Base-by-base conservation (phyloP, 1,140 invertebrate genomes). In the Laupala kohalensis region DNA sequence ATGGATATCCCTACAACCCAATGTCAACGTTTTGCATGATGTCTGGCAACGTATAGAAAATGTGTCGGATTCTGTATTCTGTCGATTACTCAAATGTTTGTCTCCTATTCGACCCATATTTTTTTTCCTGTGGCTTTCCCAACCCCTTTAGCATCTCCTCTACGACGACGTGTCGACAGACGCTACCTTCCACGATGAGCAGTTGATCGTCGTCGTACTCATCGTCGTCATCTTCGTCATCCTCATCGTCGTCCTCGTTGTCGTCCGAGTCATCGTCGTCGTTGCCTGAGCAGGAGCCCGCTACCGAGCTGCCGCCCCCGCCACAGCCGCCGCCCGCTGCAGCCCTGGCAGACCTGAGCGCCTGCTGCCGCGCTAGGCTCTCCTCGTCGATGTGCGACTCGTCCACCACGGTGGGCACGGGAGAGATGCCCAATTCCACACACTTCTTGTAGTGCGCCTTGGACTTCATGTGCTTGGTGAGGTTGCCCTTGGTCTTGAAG, bases 381-480 rank as follows among this genome's bases (percentile, higher is more conserved):
- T 88, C 87, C 74, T 86, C 85, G 76, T 91, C 88, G 73, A 89
- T 89, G 72, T 90, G 87, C 6, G 85, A 83, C 27, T 90, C 88
- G 67, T 89, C 88, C 77, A 86, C 90, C n/a, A 85, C 85, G 26
- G 86, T 90, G 70, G 90, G 93, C 26, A 90, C 89, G 15, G 90
- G 86, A 73, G 80, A 76, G 64, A 95, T 88, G 19, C 91, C 92
- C 67, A 94, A 81, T 77, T 96, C 93, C 6, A 92, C 84, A 82
- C 96, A 96, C 76, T 93, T 93, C 79, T 96, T 96, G 77, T 92
- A 93, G 80, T 99, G 97, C 0, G 96, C 92, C 83, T 99, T 99
- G 19, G 96, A 98, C 78, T 98, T 97, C 92, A 98, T 96, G 79
- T 99, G 97, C 81, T 99, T 99, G 0, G 96, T 99, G 24, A 99